Evolutionary conservation across 2,113 vertebrate genomes (phyloP).

Genomic region (Ovis canadensis): DNA sequence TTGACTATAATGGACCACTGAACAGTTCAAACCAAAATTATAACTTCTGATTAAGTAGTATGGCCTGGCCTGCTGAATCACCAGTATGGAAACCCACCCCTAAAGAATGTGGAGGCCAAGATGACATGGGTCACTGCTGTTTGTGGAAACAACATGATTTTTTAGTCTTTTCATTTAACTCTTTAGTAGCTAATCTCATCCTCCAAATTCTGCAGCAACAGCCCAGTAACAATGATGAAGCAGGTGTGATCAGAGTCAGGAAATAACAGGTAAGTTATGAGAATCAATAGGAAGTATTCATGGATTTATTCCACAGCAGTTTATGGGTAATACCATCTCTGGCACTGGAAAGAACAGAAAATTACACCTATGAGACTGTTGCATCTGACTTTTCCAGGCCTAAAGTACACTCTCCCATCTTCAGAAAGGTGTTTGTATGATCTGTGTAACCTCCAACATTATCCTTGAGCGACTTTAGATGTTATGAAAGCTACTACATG

Average conservation of each 20-base stretch:
- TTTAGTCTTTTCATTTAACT: slow-evolving; percentile 35
- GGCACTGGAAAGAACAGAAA: background rate
- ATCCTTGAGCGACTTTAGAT: background rate
- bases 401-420: background rate
- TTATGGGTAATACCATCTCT: background rate
- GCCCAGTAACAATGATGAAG: background rate
- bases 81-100: background rate
- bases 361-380: background rate
- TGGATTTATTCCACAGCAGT: background rate
- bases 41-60: slow-evolving; percentile 43
- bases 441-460: background rate
- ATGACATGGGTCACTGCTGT: background rate
- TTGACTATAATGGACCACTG: slow-evolving; percentile 1
- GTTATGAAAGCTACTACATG: background rate
- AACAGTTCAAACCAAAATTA: slow-evolving; percentile 64
- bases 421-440: background rate
- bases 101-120: background rate
- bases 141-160: background rate
- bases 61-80: slow-evolving; percentile 11
- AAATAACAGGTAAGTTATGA: background rate
- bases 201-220: background rate
- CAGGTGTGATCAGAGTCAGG: background rate
- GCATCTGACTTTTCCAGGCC: background rate
- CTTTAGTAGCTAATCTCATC: slow-evolving; percentile 1
- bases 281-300: background rate